These are phyloP conservation scores for Hirtodrosophila duncani DNA, from an alignment of 2,888 invertebrate species.

Conservation along the genomic window DNA sequence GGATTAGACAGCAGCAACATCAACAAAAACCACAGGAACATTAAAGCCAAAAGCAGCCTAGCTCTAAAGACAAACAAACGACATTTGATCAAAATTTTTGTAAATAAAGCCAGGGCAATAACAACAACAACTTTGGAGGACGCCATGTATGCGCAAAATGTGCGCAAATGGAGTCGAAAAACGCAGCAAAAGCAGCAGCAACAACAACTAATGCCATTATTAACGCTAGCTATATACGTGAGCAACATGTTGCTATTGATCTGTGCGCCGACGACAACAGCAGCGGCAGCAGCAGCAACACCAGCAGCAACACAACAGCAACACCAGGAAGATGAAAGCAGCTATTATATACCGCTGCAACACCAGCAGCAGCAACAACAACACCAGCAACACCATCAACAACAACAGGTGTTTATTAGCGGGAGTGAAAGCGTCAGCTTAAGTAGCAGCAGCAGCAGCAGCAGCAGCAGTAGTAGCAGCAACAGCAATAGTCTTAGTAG, in stretches of 20 bases:
- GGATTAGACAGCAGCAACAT: too few relatives aligned
- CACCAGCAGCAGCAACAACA: constrained; percentile 31
- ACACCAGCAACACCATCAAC: constrained; percentile 17
- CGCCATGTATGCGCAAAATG: constrained; percentile 80
- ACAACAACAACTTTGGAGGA: constrained; percentile 73
- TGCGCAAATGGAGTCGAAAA: constrained; percentile 80
- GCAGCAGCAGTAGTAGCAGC: constrained; percentile 35
- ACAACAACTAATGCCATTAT: constrained; percentile 78
- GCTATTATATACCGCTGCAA: constrained; percentile 41
- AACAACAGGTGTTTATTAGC: constrained; percentile 10
- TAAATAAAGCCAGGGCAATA: constrained; percentile 65
- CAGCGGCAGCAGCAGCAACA: constrained; percentile 61
- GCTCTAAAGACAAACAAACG: constrained; percentile 17
- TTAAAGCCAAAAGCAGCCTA: constrained; percentile 19
- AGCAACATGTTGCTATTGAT: constrained; percentile 77
- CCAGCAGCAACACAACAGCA: constrained; percentile 46
- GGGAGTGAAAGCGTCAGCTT: constrained; percentile 5
- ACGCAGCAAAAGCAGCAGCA: too few relatives aligned
- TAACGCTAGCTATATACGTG: constrained; percentile 76
- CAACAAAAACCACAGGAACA: constrained; percentile 11
- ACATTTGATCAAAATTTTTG: constrained; percentile 60
- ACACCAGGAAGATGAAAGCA: constrained; percentile 44
- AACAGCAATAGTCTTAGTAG: constrained; percentile 59
- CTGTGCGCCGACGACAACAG: constrained; percentile 72
- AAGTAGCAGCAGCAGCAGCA: constrained; percentile 28